These are phyloP conservation scores for Digitonthophagus gazella DNA, from an alignment of 2,888 invertebrate species.

Conservation along the genomic window DNA sequence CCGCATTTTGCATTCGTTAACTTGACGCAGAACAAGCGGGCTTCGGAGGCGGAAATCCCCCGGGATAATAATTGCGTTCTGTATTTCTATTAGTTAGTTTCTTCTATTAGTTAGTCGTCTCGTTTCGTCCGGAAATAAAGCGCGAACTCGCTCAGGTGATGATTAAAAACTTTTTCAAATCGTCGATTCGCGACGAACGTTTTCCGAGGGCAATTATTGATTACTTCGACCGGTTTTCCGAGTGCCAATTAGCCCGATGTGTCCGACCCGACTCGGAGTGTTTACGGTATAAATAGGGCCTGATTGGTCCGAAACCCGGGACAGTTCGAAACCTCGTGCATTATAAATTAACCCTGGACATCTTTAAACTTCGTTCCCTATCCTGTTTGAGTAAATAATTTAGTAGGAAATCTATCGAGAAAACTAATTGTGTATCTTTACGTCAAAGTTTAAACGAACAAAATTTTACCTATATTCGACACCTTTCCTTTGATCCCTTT, in stretches of 20 bases:
- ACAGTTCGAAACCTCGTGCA: background rate
- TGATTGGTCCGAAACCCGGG: background rate
- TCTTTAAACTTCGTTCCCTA: background rate
- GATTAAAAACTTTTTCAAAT: background rate
- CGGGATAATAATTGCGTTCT: background rate
- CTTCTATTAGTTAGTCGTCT: background rate
- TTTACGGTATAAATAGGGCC: background rate
- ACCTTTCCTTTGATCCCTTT: background rate
- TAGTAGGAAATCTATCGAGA: background rate
- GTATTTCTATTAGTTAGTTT: background rate
- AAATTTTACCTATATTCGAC: background rate
- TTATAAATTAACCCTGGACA: background rate
- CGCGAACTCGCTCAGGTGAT: background rate
- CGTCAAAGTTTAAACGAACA: background rate
- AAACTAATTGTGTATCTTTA: background rate
- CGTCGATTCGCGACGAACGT: background rate
- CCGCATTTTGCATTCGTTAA: background rate
- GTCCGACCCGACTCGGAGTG: background rate
- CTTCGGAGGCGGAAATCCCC: background rate
- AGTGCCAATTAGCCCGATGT: background rate
- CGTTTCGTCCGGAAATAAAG: background rate
- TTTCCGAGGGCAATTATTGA: background rate
- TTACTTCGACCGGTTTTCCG: background rate
- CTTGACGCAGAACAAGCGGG: background rate
- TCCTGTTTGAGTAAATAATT: background rate